Percentiles rank a stretch among this genome's conserved stretches.
Conservation (phyloP, 2,797 vertebrate genomes). For the Bradypodion ventrale region DNA sequence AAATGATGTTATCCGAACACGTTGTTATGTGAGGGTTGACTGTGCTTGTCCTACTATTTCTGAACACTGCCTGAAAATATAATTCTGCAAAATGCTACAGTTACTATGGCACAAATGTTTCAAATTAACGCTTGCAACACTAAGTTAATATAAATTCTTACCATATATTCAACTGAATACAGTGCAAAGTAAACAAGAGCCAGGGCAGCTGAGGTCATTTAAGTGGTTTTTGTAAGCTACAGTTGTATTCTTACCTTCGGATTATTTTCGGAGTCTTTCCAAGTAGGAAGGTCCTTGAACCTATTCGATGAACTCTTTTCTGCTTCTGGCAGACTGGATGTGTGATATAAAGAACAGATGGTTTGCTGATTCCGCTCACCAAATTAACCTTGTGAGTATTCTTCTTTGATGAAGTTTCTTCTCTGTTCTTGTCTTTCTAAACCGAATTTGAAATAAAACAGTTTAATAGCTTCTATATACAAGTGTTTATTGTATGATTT, state of each 20-base stretch:
- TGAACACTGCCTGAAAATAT: neutral
- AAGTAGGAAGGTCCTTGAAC: conserved; percentile 80
- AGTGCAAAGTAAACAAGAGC: neutral
- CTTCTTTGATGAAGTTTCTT: conserved; percentile 1
- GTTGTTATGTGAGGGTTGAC: no score
- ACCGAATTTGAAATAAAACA: conserved; percentile 46
- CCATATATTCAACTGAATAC: neutral
- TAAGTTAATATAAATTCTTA: neutral
- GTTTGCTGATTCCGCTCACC: conserved; percentile 16
- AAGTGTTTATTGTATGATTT: neutral
- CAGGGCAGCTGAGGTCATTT: neutral
- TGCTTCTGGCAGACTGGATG: conserved; percentile 81
- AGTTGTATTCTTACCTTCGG: conserved; percentile 78
- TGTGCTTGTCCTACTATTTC: neutral
- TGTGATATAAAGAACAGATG: conserved; percentile 48
- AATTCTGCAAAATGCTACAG: neutral
- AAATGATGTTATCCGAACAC: no score
- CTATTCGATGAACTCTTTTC: conserved; percentile 72
- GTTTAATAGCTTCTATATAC: fast-evolving
- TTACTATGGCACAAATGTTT: neutral
- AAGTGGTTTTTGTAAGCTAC: neutral
- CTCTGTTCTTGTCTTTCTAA: conserved; percentile 53
- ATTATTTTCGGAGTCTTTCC: conserved; percentile 87
- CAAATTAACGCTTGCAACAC: neutral
- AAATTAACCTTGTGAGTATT: conserved; percentile 24